Base-by-base conservation (phyloP, 2,797 vertebrate species). In the Psittacula derbiana region DNA sequence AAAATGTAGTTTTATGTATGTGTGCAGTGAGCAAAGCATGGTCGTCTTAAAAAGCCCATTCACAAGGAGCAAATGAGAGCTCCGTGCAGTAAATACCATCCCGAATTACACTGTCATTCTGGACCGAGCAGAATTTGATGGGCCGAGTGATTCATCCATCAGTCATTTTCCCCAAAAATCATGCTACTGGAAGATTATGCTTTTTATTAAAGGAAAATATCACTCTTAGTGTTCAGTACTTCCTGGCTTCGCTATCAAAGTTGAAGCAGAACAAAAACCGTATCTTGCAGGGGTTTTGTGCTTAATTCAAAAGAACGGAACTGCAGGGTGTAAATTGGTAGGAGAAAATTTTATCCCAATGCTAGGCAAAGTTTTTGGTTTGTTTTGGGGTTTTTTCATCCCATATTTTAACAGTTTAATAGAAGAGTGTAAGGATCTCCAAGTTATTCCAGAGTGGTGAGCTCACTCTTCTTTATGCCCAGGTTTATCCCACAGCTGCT, bases 181-280 rank as follows among this genome's bases (percentile, higher is more conserved):
- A 20, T 16, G 44, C 80, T 91, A 49, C 70, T 21, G 7, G 62
- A 80, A 93, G 85, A 76, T 84, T 31, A 41, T 36, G 44, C 52
- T 76, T 92, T 95, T 95, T 97, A 95, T 96, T 95, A 76, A 76
- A 93, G 74, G 90, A 85, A 95, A 95, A 92, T 38, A 62, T 11
- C 40, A 13, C 76, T 87, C 65, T 69, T 70, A 20, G 25, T 18
- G 67, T 66, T 93, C 52, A 46, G 41, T 43, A 62, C 69, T 76
- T 79, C 82, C 52, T 74, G 41, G 60, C 71, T 95, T 88, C 5
- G 14, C 76, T 57, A 10, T 17, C 46, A 20, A 73, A 79, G 33
- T 86, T 72, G 31, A 66, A 95, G 89, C 46, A 60, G 55, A 85
- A 82, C 40, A 57, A 33, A 70, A 80, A 65, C 23, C 36, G 0